These are phyloP conservation scores for Lateolabrax maculatus DNA, from an alignment of 2,797 vertebrate species.

Conservation along the genomic window DNA sequence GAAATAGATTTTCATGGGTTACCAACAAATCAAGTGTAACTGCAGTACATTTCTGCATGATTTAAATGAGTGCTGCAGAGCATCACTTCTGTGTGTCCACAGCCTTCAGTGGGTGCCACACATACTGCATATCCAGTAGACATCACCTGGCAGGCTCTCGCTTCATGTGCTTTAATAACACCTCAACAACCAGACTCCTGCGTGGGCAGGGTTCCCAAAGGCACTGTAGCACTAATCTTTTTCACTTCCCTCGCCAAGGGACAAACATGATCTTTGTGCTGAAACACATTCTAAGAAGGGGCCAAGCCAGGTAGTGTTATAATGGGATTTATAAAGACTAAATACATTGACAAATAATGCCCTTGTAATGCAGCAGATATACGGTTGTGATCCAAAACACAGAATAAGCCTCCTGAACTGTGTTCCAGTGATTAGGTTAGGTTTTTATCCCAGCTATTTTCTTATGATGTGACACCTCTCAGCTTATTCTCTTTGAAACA, in stretches of 20 bases:
- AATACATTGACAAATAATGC: conserved; percentile 49
- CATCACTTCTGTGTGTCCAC: neutral
- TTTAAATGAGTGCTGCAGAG: neutral
- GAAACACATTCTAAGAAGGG: conserved; percentile 14
- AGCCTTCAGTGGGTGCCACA: neutral
- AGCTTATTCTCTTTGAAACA: conserved; percentile 65
- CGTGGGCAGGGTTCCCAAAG: conserved; percentile 4
- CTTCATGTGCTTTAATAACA: conserved; percentile 29
- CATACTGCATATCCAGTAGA: neutral
- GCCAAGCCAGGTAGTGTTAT: conserved; percentile 10
- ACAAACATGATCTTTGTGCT: conserved; percentile 36
- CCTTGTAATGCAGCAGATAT: conserved; percentile 41
- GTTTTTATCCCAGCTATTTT: conserved; percentile 43
- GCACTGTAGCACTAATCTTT: conserved; percentile 17
- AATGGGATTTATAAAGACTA: conserved; percentile 43
- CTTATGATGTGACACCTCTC: conserved; percentile 57
- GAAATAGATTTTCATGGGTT: neutral
- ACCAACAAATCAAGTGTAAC: neutral
- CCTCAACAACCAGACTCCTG: conserved; percentile 4
- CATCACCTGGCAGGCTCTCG: neutral
- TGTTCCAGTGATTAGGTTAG: conserved; percentile 29
- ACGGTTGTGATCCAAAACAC: conserved; percentile 27
- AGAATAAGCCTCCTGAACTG: conserved; percentile 22
- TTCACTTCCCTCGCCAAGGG: conserved; percentile 6
- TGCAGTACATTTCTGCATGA: neutral